Evolutionary conservation across 2,113 vertebrate genomes (phyloP), one percentile per base, ranked within the genome.

Genomic region (Nerophis ophidion): DNA sequence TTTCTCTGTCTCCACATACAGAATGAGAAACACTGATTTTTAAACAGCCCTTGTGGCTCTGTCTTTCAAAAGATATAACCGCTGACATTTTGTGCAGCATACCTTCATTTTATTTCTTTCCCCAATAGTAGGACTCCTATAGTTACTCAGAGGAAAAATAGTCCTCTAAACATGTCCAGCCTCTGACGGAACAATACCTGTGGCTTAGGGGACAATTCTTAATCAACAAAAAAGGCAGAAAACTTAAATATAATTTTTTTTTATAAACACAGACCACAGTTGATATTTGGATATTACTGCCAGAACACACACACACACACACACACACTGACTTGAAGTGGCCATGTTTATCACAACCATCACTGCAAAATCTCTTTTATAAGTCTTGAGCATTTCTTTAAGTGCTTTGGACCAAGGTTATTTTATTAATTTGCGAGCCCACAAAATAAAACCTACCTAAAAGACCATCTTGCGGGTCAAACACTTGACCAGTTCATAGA

Each of bases 381-480:
- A 34, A 14, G 2, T 14, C 11, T 12, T 11, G 17, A 50, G 26
- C 26, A 26, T 26, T 26, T 26, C 26, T 26, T 73, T 62, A 75
- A 80, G 67, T 79, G 75, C 67, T 77, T 71, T 47, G 63, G 72
- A 84, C 74, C 79, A 77, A 80, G 61, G 71, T 77, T 81, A 81
- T 81, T 44, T 58, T 64, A 65, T 81, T 86, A 74, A 83, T 84
- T 74, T 65, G 68, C 36, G 16, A 66, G 35, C 52, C 65, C 65
- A 47, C 6, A 47, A 44, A 51, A 68, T 57, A 67, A 74, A 79
- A 74, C 53, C 66, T 71, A 57, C 17, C 48, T 47, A 34, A 56
- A 44, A 1, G 70, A 70, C 76, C 76, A 82, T 72, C 72, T 74
- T 74, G 74, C 73, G 65, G 77, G 83, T 77, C 79, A 84, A 75